These are phyloP conservation scores for Microplitis manilae DNA, from an alignment of 2,888 invertebrate species.

Conservation along the genomic window DNA sequence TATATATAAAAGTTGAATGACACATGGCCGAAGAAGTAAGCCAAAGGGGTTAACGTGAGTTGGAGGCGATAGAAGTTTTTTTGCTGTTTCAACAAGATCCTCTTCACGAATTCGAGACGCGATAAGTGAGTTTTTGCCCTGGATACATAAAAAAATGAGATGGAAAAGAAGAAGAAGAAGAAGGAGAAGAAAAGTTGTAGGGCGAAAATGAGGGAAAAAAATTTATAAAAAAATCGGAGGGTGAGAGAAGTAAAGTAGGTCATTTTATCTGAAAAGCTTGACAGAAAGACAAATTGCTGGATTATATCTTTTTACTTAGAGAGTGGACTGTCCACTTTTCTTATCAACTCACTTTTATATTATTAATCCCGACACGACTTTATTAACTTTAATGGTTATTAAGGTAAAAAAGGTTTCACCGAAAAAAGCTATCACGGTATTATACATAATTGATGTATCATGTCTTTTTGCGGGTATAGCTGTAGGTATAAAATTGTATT, in stretches of 20 bases:
- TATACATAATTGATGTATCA: conserved; percentile 1
- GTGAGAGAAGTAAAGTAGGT: conserved; percentile 31
- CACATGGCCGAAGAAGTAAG: conserved; percentile 1
- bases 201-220: conserved; percentile 7
- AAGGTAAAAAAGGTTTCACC: background rate
- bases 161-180: background rate
- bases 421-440: background rate
- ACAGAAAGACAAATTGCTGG: conserved; percentile 33
- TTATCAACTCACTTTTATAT: background rate
- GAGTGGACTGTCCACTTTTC: conserved; percentile 30
- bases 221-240: conserved; percentile 14
- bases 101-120: conserved; percentile 30
- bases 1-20: conserved; percentile 3
- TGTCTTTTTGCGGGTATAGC: background rate
- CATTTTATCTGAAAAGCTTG: conserved; percentile 35
- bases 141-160: conserved; percentile 8
- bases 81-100: conserved; percentile 19
- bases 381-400: background rate
- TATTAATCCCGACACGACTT: background rate
- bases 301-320: conserved; percentile 18
- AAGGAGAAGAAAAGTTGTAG: background rate
- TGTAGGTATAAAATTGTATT: background rate
- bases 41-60: conserved; percentile 26
- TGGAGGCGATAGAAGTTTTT: conserved; percentile 25
- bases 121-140: conserved; percentile 40